Conservation (phyloP, 2,888 invertebrate species). For the Lucinisca nassula region DNA sequence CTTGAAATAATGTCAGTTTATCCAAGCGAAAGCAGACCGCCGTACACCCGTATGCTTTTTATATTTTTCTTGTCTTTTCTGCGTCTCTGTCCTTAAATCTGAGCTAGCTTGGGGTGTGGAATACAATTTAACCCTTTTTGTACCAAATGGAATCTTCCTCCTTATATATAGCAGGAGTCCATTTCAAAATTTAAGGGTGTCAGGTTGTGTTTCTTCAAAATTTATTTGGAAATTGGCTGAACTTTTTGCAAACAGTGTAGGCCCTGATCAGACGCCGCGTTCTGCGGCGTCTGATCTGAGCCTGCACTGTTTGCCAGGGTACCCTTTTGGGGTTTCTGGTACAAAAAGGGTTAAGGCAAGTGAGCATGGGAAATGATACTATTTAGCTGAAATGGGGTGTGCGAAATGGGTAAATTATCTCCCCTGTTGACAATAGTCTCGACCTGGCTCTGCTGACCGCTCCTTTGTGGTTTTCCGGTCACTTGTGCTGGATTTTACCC, state of each 20-base stretch:
- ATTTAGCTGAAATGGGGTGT: slow-evolving; percentile 64
- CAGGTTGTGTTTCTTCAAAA: too few relatives aligned
- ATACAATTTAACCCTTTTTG: too few relatives aligned
- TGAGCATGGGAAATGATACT: slow-evolving; percentile 52
- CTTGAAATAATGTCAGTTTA: background rate
- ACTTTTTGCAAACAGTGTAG: too few relatives aligned
- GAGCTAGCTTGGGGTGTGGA: slow-evolving; percentile 2
- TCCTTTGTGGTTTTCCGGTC: slow-evolving; percentile 69
- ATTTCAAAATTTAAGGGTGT: too few relatives aligned
- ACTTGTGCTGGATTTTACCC: slow-evolving; percentile 67
- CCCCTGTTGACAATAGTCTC: slow-evolving; percentile 57
- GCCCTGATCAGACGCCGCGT: too few relatives aligned
- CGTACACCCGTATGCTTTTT: slow-evolving; percentile 11
- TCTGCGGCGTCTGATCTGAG: too few relatives aligned
- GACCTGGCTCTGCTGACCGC: slow-evolving; percentile 45
- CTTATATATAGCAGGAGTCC: too few relatives aligned
- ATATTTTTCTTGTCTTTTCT: slow-evolving; percentile 12
- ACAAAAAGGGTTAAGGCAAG: too few relatives aligned
- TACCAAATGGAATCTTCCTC: too few relatives aligned
- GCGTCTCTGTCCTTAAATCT: background rate
- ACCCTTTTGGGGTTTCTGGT: too few relatives aligned
- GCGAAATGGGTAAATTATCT: slow-evolving; percentile 59
- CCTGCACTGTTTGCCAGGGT: too few relatives aligned
- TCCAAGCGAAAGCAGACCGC: background rate
- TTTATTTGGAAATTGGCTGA: too few relatives aligned